Percentiles rank a stretch among this genome's conserved stretches.
Evolutionary conservation across 2,797 vertebrate genomes (phyloP).

Genomic region (Hybognathus amarus): DNA sequence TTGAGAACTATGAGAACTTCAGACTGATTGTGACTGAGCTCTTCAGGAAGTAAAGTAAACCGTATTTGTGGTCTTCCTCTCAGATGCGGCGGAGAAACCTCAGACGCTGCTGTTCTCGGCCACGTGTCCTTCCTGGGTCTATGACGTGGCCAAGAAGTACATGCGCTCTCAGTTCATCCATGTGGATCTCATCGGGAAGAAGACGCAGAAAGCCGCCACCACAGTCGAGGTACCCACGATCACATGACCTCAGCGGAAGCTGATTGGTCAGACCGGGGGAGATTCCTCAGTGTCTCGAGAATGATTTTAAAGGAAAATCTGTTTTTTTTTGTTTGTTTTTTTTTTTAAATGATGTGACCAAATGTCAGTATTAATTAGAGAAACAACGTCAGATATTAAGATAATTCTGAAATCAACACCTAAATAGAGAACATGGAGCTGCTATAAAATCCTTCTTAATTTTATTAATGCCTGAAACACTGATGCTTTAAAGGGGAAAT

Average conservation of each 20-base stretch:
- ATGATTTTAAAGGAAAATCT: neutral
- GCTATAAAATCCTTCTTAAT: too few species aligned
- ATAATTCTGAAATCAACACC: neutral
- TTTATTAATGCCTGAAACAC: too few species aligned
- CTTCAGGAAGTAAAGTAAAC: neutral
- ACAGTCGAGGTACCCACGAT: slow-evolving; percentile 86
- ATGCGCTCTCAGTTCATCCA: slow-evolving; percentile 88
- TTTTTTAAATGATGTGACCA: neutral
- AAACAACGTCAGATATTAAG: neutral
- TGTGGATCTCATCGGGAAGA: slow-evolving; percentile 94
- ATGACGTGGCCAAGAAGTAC: slow-evolving; percentile 95
- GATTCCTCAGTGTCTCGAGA: neutral
- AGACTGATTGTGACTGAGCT: neutral
- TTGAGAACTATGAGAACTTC: too few species aligned
- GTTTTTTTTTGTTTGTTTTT: too few species aligned
- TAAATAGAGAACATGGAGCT: neutral
- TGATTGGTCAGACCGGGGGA: neutral
- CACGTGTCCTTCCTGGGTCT: slow-evolving; percentile 96
- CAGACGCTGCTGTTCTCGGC: slow-evolving; percentile 98
- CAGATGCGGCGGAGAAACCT: slow-evolving; percentile 86
- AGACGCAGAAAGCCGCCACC: slow-evolving; percentile 89
- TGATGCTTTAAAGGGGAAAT: neutral
- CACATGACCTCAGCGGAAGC: rapidly evolving
- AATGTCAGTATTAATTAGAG: neutral
- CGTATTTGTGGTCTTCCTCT: neutral